These are phyloP conservation scores for Eclectus roratus DNA, from an alignment of 2,113 vertebrate species.

Conservation along the genomic window DNA sequence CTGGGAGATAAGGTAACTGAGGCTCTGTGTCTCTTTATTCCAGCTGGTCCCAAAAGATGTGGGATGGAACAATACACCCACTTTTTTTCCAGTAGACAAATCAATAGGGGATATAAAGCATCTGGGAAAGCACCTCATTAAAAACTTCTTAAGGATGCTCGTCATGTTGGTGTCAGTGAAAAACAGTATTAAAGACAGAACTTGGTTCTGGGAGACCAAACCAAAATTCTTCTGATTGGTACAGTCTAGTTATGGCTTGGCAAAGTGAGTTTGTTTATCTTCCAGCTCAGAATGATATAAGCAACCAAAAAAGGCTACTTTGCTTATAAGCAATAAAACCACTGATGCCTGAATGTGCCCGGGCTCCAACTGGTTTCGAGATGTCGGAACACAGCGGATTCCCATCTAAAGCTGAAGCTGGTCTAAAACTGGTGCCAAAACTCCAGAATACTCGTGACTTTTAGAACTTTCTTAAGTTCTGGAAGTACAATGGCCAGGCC, in stretches of 20 bases:
- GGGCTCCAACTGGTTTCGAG: background rate
- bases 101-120: background rate
- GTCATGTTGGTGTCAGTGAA: background rate
- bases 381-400: background rate
- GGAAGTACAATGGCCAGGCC: background rate
- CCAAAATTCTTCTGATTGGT: background rate
- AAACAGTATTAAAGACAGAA: background rate
- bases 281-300: background rate
- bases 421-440: background rate
- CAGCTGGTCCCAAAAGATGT: background rate
- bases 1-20: constrained; percentile 82
- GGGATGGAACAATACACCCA: background rate
- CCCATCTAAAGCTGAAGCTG: background rate
- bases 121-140: background rate
- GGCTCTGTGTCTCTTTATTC: background rate
- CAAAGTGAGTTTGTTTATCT: accelerated
- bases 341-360: background rate
- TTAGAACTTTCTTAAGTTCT: background rate
- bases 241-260: background rate
- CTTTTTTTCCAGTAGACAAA: background rate
- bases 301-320: background rate
- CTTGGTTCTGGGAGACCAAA: background rate
- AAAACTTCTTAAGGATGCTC: background rate
- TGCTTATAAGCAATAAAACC: background rate
- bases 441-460: background rate